Percentiles rank a stretch among this genome's conserved stretches.
phyloP scores from a whole-genome alignment of 2,113 vertebrate species.

The Aleadryas rufinucha region DNA sequence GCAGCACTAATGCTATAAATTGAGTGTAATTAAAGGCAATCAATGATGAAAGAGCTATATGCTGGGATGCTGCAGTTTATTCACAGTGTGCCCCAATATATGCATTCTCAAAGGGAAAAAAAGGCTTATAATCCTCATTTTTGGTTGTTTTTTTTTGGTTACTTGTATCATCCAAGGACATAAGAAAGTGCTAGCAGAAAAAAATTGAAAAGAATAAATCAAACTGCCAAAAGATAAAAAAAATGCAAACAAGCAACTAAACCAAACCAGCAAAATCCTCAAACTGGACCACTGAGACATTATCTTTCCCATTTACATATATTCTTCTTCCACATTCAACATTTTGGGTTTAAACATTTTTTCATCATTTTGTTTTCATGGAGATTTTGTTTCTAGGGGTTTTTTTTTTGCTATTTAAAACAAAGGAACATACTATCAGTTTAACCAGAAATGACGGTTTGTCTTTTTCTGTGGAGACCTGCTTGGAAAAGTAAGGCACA shows the following conservation, averaged over 20 bases:
- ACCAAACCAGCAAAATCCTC: neutral
- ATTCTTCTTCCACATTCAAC: neutral
- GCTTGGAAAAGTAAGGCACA: neutral
- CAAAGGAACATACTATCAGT: neutral
- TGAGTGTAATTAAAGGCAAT: conserved; percentile 32
- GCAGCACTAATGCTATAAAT: neutral
- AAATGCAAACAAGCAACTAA: neutral
- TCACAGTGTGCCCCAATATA: neutral
- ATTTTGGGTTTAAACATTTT: neutral
- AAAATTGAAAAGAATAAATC: neutral
- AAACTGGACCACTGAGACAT: neutral
- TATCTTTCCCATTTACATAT: neutral
- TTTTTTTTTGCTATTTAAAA: neutral
- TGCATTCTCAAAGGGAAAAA: neutral
- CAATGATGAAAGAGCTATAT: neutral
- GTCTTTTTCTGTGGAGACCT: neutral
- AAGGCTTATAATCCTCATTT: neutral
- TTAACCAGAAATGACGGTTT: neutral
- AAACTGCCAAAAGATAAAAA: neutral
- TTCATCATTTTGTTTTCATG: neutral
- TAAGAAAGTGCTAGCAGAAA: neutral
- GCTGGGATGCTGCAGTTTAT: neutral
- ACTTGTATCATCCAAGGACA: neutral
- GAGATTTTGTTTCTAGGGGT: neutral
- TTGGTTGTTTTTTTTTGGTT: neutral